A percentile compares a stretch with the other conserved stretches of the same genome.
phyloP scores from a whole-genome alignment of 2,113 vertebrate genomes.

The Corapipo altera region DNA sequence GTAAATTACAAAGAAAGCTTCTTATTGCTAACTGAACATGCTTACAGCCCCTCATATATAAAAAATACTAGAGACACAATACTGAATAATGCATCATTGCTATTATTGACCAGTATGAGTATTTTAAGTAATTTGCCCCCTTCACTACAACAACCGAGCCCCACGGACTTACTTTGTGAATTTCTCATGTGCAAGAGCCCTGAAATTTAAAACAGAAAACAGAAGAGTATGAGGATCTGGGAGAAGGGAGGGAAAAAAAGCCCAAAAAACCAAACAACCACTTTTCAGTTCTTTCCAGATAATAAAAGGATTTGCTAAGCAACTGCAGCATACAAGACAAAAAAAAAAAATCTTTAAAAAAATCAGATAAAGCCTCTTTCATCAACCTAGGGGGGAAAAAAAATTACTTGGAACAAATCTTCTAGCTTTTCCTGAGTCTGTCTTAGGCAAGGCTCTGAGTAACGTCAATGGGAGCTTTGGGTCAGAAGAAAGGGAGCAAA shows the following conservation, averaged over 20 bases:
- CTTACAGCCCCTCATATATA: not conserved
- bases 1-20: constrained; percentile 14
- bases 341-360: not conserved
- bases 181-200: constrained; percentile 96
- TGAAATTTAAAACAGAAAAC: constrained; percentile 65
- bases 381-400: not conserved
- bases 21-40: constrained; percentile 22
- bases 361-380: not conserved
- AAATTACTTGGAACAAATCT: not conserved
- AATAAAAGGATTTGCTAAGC: not conserved
- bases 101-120: not conserved
- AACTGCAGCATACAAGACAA: not conserved
- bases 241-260: not conserved
- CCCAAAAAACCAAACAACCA: not conserved
- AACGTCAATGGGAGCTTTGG: not conserved
- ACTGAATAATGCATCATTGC: not conserved
- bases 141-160: not conserved
- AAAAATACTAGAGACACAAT: not conserved
- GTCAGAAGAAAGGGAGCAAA: not conserved
- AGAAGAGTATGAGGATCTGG: not conserved
- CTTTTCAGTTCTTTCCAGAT: not conserved
- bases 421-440: not conserved
- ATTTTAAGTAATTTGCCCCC: not conserved
- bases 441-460: not conserved
- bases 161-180: constrained; percentile 94